Conservation (phyloP, 1,140 invertebrate species). For the Streblospio benedicti region DNA sequence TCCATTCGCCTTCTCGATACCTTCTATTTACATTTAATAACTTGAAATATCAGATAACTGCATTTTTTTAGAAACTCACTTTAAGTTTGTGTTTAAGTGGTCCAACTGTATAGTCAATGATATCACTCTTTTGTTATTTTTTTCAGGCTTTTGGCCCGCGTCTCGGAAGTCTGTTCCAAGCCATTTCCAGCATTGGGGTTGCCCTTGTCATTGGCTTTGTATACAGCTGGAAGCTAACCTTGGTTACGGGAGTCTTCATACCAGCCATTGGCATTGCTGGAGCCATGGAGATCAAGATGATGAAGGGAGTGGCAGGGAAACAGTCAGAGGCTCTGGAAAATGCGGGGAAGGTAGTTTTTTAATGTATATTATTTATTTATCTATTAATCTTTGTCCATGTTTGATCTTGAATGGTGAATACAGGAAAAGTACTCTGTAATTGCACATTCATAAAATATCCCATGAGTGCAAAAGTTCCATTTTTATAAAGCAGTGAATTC, state of each 20-base stretch:
- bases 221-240: conserved; percentile 72
- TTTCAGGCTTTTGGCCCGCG: conserved; percentile 67
- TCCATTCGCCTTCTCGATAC: too few relatives aligned
- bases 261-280: conserved; percentile 68
- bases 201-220: conserved; percentile 65
- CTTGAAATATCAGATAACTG: too few relatives aligned
- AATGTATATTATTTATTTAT: conserved; percentile 15
- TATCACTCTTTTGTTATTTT: not conserved
- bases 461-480: too few relatives aligned
- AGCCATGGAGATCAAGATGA: conserved; percentile 61
- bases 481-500: too few relatives aligned
- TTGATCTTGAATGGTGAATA: too few relatives aligned
- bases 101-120: not conserved
- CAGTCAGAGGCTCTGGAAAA: conserved; percentile 18
- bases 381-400: too few relatives aligned
- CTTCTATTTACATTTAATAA: too few relatives aligned
- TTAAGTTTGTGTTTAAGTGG: not conserved
- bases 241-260: conserved; percentile 66
- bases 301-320: conserved; percentile 53
- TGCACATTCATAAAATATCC: too few relatives aligned
- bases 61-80: too few relatives aligned
- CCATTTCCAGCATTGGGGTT: conserved; percentile 61
- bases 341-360: conserved; percentile 18
- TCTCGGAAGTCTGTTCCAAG: conserved; percentile 68
- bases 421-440: too few relatives aligned